These are phyloP conservation scores for Panorpa germanica DNA, from an alignment of 2,888 invertebrate species.

Conservation along the genomic window DNA sequence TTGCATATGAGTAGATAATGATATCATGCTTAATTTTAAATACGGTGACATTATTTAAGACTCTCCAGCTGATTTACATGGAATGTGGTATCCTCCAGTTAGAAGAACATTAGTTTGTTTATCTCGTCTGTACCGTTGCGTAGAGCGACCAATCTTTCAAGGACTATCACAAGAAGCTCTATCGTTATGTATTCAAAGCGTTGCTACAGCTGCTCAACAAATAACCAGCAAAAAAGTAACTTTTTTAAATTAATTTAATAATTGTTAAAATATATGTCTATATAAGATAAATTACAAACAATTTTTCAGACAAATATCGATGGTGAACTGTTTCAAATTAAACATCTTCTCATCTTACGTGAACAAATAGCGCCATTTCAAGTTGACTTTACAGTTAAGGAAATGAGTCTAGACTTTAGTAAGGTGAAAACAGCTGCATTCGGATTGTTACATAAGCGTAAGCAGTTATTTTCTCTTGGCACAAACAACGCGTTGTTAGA, in stretches of 20 bases:
- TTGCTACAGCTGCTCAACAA: constrained; percentile 59
- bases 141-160: constrained; percentile 91
- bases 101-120: constrained; percentile 85
- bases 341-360: constrained; percentile 86
- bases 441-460: constrained; percentile 53
- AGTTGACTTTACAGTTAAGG: constrained; percentile 82
- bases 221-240: constrained; percentile 53
- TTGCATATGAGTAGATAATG: background rate
- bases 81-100: constrained; percentile 99
- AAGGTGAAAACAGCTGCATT: constrained; percentile 77
- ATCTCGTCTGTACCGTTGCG: constrained; percentile 71
- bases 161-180: constrained; percentile 93
- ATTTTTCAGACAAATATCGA: constrained; percentile 53
- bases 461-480: constrained; percentile 69
- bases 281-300: constrained; percentile 4
- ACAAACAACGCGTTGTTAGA: constrained; percentile 85
- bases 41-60: constrained; percentile 21
- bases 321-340: constrained; percentile 91
- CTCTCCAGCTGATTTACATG: constrained; percentile 91
- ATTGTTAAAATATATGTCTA: constrained; percentile 6
- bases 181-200: constrained; percentile 76
- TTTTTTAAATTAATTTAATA: constrained; percentile 4
- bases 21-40: constrained; percentile 1
- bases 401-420: constrained; percentile 85
- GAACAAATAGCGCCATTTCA: constrained; percentile 98